These are phyloP conservation scores for Aphelinus atriplicis DNA, from an alignment of 1,140 invertebrate genomes.

Conservation along the genomic window DNA sequence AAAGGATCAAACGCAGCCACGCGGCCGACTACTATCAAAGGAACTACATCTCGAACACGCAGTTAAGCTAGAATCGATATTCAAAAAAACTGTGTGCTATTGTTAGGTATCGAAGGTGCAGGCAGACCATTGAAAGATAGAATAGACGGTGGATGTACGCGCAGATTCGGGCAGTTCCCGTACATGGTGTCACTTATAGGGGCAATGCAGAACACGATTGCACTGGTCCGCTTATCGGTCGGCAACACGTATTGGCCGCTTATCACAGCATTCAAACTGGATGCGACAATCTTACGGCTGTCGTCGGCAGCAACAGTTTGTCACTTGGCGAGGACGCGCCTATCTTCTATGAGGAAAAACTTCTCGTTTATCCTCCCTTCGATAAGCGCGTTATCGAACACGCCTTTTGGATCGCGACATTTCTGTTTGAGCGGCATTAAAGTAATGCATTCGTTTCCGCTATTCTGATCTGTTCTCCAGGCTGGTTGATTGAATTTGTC, in stretches of 20 bases:
- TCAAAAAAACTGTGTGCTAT: neutral
- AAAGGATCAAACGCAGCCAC: no score
- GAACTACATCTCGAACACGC: no score
- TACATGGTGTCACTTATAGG: slow-evolving; percentile 1
- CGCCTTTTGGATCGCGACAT: slow-evolving; percentile 6
- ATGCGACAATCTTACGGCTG: neutral
- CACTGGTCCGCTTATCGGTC: neutral
- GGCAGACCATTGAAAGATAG: neutral
- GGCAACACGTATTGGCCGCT: neutral
- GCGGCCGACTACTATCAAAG: no score
- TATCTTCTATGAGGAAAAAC: neutral
- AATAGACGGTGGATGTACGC: neutral
- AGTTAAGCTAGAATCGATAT: no score
- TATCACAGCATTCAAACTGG: slow-evolving; percentile 1
- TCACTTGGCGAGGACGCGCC: neutral
- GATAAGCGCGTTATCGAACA: neutral
- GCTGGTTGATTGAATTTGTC: no score
- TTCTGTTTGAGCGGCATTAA: slow-evolving; percentile 8
- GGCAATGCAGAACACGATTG: neutral
- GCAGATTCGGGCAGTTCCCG: neutral
- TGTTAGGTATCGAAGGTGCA: neutral
- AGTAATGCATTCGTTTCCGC: no score
- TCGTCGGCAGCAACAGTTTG: slow-evolving; percentile 3
- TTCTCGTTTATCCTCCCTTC: slow-evolving; percentile 11
- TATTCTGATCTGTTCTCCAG: no score